These are phyloP conservation scores for Petrosia ficiformis DNA, from an alignment of 37 sponge, comb jelly and placozoan genomes.

Conservation along the genomic window DNA sequence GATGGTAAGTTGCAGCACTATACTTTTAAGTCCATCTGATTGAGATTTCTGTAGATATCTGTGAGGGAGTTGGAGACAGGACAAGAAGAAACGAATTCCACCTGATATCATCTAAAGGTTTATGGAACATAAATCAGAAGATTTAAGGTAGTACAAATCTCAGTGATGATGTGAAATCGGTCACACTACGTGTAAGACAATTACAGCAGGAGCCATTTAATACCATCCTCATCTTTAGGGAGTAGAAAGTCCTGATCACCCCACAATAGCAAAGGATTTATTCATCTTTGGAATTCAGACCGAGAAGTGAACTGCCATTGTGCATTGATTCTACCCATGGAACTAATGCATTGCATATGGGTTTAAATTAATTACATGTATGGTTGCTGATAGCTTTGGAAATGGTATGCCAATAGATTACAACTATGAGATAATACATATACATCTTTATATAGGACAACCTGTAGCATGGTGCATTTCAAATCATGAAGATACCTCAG, in stretches of 20 bases:
- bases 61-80: too few relatives aligned
- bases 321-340: slow-evolving; percentile 31
- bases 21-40: too few relatives aligned
- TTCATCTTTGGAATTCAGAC: slow-evolving; percentile 28
- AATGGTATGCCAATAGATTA: slow-evolving; percentile 4
- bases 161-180: slow-evolving; percentile 22
- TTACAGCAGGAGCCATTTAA: slow-evolving; percentile 18
- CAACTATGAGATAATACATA: neutral
- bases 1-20: too few relatives aligned
- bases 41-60: too few relatives aligned
- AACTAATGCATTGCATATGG: slow-evolving; percentile 28
- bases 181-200: neutral
- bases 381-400: slow-evolving; percentile 17
- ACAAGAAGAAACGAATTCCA: too few relatives aligned
- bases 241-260: neutral
- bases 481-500: neutral
- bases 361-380: slow-evolving; percentile 13
- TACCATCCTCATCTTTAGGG: slow-evolving; percentile 15
- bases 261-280: neutral
- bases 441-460: slow-evolving; percentile 35
- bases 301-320: slow-evolving; percentile 10
- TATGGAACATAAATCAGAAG: too few relatives aligned
- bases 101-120: too few relatives aligned
- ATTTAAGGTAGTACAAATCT: too few relatives aligned
- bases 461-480: slow-evolving; percentile 44